Evolutionary conservation across 2,888 invertebrate genomes (phyloP), one percentile per base, ranked within the genome.

Genomic region (Catocala sponsa): DNA sequence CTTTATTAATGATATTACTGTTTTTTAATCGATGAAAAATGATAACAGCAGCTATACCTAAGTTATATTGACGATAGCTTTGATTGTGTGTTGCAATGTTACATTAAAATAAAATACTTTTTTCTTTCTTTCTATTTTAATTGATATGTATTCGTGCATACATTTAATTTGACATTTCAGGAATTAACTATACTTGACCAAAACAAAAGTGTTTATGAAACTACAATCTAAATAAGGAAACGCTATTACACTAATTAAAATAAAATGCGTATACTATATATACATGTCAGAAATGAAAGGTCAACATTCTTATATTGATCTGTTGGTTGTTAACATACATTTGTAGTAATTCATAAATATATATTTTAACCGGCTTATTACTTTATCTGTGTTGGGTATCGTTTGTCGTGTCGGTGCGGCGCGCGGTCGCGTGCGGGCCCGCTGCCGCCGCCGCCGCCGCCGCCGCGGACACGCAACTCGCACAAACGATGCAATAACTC

Each of bases 401-500:
- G 74, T 79, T 77, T 75, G 67, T 64, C 76, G 79, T 74, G 46
- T 6, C 12, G 79, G 72, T 76, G 69, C 70, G 70, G 1, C 35
- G 35, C 35, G 62, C 72, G 25, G 70, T 89, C 73, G 90, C 89
- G 86, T 88, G 89, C 74, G 72, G 53, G 59, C 72, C 25, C 11
- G 12, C 7, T 7, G 47, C 6, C 13, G 7, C 0, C n/a, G 66
- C 70, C n/a, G n/a, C n/a, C n/a, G n/a, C n/a, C n/a, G n/a, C n/a
- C 56, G 72, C 71, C 72, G 72, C 78, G 79, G 75, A 78, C 90
- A 89, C 88, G 89, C 89, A 84, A 86, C 77, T 68, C 65, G 65
- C 73, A 65, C 70, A 70, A 72, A 84, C 80, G 78, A 79, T 87
- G 84, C 85, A 83, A 85, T 86, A 82, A 83, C 76, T 85, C 68